Percentiles rank a stretch among this genome's conserved stretches.
Conservation (phyloP, 2,113 vertebrate species). For the Lynx canadensis region DNA sequence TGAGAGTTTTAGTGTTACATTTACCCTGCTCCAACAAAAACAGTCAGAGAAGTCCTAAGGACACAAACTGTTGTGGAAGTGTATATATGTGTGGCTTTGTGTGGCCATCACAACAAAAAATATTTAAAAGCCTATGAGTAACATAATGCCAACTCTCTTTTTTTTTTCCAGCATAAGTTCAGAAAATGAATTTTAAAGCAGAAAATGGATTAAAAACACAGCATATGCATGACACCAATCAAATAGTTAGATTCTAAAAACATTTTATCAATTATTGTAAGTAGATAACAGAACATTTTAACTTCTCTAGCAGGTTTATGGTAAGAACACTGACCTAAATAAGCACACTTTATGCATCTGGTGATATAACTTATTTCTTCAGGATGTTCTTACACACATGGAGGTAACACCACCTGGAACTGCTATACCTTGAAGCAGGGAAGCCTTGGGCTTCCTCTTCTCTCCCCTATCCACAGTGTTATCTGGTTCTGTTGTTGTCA, state of each 20-base stretch:
- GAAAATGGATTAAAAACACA: not conserved
- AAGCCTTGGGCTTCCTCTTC: slow-evolving; percentile 66
- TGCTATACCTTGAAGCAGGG: slow-evolving; percentile 69
- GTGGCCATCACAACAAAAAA: not conserved
- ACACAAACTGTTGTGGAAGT: not conserved
- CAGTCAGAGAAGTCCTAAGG: not conserved
- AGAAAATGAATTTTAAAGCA: not conserved
- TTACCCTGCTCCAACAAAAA: slow-evolving; percentile 39
- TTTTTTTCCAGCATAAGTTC: not conserved
- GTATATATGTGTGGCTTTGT: not conserved
- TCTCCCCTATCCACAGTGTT: slow-evolving; percentile 65
- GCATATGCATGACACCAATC: not conserved
- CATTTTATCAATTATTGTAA: slow-evolving; percentile 10
- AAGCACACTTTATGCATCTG: not conserved
- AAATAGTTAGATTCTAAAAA: slow-evolving; percentile 50
- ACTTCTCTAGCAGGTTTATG: not conserved
- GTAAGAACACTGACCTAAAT: slow-evolving; percentile 30
- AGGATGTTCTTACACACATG: slow-evolving; percentile 47
- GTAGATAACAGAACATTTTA: slow-evolving; percentile 1
- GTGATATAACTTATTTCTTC: not conserved
- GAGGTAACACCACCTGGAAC: slow-evolving; percentile 68
- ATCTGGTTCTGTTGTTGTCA: slow-evolving; percentile 87
- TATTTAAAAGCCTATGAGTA: not conserved
- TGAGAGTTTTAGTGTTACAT: not conserved
- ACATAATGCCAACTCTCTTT: not conserved